Conservation (phyloP, 2,113 vertebrate genomes). For the Paradoxurus hermaphroditus region DNA sequence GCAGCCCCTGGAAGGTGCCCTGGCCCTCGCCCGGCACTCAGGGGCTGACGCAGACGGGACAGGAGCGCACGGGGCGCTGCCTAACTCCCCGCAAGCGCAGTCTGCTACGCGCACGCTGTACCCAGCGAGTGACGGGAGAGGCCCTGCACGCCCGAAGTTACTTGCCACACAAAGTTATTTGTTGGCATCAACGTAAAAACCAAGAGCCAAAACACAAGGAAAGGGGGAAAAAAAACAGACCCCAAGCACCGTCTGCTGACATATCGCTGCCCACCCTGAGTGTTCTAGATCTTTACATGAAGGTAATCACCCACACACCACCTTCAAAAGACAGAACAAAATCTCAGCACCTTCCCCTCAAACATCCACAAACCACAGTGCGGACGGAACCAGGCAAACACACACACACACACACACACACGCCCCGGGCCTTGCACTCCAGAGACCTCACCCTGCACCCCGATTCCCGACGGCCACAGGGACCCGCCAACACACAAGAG, state of each 20-base stretch:
- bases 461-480: not conserved
- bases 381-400: not conserved
- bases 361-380: not conserved
- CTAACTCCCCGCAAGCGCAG: not conserved
- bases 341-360: not conserved
- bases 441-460: not conserved
- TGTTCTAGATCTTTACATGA: fast-evolving
- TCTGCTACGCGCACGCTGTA: fast-evolving
- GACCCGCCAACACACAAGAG: too few relatives aligned
- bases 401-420: too few relatives aligned
- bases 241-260: not conserved
- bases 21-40: fast-evolving
- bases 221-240: fast-evolving
- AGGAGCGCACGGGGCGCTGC: not conserved
- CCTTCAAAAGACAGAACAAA: not conserved
- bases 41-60: fast-evolving
- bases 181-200: not conserved
- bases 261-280: fast-evolving
- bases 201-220: not conserved
- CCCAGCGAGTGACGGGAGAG: not conserved
- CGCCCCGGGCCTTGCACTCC: too few relatives aligned
- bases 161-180: not conserved
- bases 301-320: fast-evolving
- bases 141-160: fast-evolving
- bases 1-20: not conserved